Evolutionary conservation across 2,888 invertebrate genomes (phyloP).

Genomic region (Atethmia centrago): DNA sequence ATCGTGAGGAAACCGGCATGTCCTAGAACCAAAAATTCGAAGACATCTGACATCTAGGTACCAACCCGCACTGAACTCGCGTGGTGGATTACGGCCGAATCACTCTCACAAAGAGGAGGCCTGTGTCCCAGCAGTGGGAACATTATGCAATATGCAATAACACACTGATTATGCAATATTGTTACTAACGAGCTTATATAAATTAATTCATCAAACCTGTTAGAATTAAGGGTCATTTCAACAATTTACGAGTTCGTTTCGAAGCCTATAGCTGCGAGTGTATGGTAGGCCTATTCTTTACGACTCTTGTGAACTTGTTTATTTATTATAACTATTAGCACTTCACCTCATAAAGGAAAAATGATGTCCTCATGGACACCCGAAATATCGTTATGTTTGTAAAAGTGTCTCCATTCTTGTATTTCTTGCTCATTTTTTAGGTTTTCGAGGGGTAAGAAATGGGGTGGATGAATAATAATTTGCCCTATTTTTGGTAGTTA

Average conservation of each 20-base stretch:
- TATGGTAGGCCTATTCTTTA: conserved; percentile 41
- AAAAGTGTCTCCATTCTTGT: conserved; percentile 5
- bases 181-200: background rate
- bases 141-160: no score
- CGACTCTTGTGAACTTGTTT: conserved; percentile 52
- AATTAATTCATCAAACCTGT: conserved; percentile 12
- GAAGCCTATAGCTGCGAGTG: conserved; percentile 23
- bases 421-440: background rate
- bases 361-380: conserved; percentile 7
- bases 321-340: conserved; percentile 62
- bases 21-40: no score
- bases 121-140: no score
- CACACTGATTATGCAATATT: no score
- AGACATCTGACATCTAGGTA: no score
- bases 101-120: no score
- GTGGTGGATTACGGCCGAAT: no score
- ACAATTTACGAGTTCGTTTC: conserved; percentile 41
- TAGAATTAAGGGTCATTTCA: conserved; percentile 18
- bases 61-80: no score
- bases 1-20: no score
- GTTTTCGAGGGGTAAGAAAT: background rate
- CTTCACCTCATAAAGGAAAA: conserved; percentile 17
- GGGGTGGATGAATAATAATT: background rate
- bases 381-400: background rate
- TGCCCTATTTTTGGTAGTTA: background rate